Percentiles rank a stretch among this genome's conserved stretches.
These are phyloP conservation scores for Lithobates sylvaticus DNA, from an alignment of 2,797 vertebrate genomes.

Conservation along the genomic window DNA sequence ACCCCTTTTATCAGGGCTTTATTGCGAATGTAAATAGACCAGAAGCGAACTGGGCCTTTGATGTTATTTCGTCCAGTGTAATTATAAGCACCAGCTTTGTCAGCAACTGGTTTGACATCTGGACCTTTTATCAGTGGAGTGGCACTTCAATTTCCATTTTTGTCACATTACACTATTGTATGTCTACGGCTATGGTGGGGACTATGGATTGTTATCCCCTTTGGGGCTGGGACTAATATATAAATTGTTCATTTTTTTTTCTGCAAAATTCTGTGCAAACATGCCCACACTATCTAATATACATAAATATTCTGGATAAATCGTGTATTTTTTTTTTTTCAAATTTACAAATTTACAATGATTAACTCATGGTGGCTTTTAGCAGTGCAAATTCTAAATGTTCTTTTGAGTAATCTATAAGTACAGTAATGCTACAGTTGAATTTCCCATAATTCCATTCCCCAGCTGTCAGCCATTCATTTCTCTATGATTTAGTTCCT, in stretches of 20 bases:
- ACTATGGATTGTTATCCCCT: background rate
- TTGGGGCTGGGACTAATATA: background rate
- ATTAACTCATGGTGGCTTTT: slow-evolving; percentile 3
- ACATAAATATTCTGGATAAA: background rate
- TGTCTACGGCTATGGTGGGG: background rate
- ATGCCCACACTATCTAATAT: background rate
- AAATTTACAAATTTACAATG: background rate
- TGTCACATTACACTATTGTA: no score
- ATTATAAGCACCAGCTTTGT: no score
- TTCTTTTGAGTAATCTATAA: background rate
- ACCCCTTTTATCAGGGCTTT: no score
- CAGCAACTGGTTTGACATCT: no score
- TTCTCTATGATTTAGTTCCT: slow-evolving; percentile 75
- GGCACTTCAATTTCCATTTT: no score
- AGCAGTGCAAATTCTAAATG: slow-evolving; percentile 9
- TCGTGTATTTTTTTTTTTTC: background rate
- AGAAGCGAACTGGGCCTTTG: no score
- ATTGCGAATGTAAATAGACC: no score
- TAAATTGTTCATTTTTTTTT: background rate
- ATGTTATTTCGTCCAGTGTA: no score
- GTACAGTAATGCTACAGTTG: slow-evolving; percentile 21
- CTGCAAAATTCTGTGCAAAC: background rate
- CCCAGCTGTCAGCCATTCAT: slow-evolving; percentile 68
- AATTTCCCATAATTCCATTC: slow-evolving; percentile 53
- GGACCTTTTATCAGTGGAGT: no score